phyloP scores from a whole-genome alignment of 2,113 vertebrate species.

The Eubucco bourcierii region DNA sequence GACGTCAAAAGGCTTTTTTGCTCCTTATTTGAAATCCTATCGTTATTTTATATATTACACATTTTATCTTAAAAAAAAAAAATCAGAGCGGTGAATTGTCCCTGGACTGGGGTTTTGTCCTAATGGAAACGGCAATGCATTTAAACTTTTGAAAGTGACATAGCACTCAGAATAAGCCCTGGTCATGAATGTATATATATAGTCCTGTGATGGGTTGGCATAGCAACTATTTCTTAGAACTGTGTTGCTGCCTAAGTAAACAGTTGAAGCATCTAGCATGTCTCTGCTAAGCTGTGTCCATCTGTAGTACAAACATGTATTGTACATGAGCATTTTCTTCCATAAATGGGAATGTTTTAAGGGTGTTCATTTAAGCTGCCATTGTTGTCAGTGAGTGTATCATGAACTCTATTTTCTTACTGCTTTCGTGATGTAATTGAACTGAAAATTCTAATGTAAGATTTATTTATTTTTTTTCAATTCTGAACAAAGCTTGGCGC shows the following conservation, averaged over 20 bases:
- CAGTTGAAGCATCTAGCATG: constrained; percentile 63
- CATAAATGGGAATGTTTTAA: constrained; percentile 1
- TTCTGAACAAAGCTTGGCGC: neutral
- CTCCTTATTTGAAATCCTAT: constrained; percentile 32
- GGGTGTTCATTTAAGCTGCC: neutral
- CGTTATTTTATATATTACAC: constrained; percentile 10
- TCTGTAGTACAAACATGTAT: constrained; percentile 59
- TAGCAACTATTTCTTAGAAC: constrained; percentile 79
- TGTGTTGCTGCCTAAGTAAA: constrained; percentile 75
- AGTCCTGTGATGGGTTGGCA: constrained; percentile 75
- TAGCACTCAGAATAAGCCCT: constrained; percentile 68
- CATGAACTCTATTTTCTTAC: neutral
- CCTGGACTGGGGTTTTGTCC: neutral
- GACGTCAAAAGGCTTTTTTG: constrained; percentile 59
- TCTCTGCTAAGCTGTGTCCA: constrained; percentile 63
- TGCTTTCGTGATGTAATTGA: neutral
- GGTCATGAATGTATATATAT: constrained; percentile 73
- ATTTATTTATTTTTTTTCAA: neutral
- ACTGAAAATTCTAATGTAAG: neutral
- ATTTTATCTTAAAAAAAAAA: neutral
- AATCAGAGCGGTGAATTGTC: neutral
- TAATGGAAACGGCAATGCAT: constrained; percentile 35
- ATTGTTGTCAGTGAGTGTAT: neutral
- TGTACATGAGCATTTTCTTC: constrained; percentile 22
- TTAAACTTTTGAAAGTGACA: constrained; percentile 71